Percentiles rank a stretch among this genome's conserved stretches.
Evolutionary conservation across 92 coral and sea anemone species (phyloP).

Genomic region (Phenganax subtilis): DNA sequence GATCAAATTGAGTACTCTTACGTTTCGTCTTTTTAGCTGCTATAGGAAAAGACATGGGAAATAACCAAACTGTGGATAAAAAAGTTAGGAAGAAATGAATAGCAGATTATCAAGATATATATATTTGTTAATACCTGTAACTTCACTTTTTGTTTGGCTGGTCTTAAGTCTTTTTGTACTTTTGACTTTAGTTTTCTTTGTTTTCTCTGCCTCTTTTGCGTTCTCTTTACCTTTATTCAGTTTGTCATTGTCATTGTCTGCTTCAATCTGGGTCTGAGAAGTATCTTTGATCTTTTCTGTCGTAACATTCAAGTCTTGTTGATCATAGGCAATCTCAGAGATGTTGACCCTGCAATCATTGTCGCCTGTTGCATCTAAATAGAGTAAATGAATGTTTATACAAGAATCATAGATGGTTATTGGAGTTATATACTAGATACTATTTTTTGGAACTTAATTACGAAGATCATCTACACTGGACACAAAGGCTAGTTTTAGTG

Average conservation of each 20-base stretch:
- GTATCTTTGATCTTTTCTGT: not conserved
- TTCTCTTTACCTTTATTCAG: constrained; percentile 9
- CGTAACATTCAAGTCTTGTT: not conserved
- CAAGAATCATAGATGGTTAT: not conserved
- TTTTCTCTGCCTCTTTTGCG: not conserved
- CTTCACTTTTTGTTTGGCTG: not conserved
- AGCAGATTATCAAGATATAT: not conserved
- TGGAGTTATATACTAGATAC: not conserved
- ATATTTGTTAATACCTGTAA: not conserved
- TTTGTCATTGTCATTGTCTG: constrained; percentile 2
- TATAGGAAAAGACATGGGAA: not conserved
- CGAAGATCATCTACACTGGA: not conserved
- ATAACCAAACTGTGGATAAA: too few relatives aligned
- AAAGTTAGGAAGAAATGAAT: too few relatives aligned
- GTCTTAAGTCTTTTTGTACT: not conserved
- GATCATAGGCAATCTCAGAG: not conserved
- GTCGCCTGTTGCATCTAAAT: not conserved
- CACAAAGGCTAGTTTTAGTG: not conserved
- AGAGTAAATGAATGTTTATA: not conserved
- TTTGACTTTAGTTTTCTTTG: constrained; percentile 19
- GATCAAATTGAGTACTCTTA: not conserved
- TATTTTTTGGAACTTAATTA: not conserved
- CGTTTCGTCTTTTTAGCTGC: not conserved
- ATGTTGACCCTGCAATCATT: not conserved
- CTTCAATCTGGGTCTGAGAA: not conserved